phyloP scores from a whole-genome alignment of 2,797 vertebrate genomes.

The Ibycter americanus region DNA sequence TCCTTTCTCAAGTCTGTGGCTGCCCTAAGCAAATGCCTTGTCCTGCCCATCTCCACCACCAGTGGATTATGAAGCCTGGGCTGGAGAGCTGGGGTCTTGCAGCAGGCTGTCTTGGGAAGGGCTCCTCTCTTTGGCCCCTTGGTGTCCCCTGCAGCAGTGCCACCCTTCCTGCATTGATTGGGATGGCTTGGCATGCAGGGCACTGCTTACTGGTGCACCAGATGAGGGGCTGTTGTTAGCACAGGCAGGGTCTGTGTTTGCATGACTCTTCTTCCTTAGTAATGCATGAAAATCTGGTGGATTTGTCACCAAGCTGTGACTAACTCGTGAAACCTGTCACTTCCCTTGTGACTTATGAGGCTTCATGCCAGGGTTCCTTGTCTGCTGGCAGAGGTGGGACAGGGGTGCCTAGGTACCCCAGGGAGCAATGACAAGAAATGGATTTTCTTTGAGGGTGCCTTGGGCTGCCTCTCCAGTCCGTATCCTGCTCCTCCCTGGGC shows the following conservation, averaged over 20 bases:
- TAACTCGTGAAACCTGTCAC: background rate
- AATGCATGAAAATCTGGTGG: background rate
- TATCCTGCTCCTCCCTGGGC: background rate
- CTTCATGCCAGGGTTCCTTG: background rate
- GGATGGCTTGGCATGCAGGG: background rate
- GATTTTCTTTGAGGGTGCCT: background rate
- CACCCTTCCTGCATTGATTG: background rate
- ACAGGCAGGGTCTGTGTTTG: background rate
- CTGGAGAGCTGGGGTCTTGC: background rate
- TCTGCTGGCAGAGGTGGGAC: background rate
- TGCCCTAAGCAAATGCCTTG: background rate
- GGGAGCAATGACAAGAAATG: background rate
- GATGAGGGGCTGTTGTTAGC: background rate
- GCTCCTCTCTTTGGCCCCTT: background rate
- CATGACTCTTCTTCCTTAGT: background rate
- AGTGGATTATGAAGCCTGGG: background rate
- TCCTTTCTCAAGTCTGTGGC: background rate
- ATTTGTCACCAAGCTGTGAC: conserved; percentile 35
- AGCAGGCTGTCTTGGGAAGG: background rate
- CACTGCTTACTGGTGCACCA: background rate
- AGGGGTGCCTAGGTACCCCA: background rate
- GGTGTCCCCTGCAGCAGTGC: background rate
- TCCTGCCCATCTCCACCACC: background rate
- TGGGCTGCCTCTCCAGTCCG: background rate
- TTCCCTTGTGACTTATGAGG: background rate